Base-by-base conservation (phyloP, 2,797 vertebrate species). In the Glossophaga mutica region DNA sequence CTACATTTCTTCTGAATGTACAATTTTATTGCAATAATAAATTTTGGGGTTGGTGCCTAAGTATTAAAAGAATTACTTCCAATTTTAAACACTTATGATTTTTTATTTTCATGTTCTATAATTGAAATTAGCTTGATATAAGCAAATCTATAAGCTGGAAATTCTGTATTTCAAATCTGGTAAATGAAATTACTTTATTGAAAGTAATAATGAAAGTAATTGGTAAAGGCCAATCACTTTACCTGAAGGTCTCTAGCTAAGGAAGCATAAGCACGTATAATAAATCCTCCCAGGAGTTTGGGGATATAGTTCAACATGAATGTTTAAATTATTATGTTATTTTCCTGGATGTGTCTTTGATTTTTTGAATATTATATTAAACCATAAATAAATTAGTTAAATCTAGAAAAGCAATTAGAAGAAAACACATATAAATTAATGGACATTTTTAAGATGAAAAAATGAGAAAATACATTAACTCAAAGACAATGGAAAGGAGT, bases 91-190 rank as follows among this genome's bases (percentile, higher is more conserved):
- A 88, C 81, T 88, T 79, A 71, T 86, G 46, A 21, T 9, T 42
- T 94, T 84, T 90, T 50, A 76, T 71, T 91, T 57, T 83, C 77
- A 55, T 93, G 68, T 91, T 78, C 29, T 93, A 0, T 91, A 82
- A 87, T 68, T 87, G 42, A 26, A 95, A 8, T 77, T 87, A 78
- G 77, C 68, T 84, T 24, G 79, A 85, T 83, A 87, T 70, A 94
- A 96, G 32, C 59, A 94, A 92, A 92, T 87, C 48, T 74, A 6
- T 90, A 87, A 70, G 11, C 77, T 91, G 32, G 67, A 87, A 92
- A 81, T 26, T 82, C 15, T 89, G 12, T 55, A 84, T 78, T 95
- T 93, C 39, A 87, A 93, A 86, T 48, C 19, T 83, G 39, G 93
- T 86, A 90, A 91, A 76, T 55, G 26, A 84, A 92, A 39, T 39